A percentile compares a stretch with the other conserved stretches of the same genome.
Evolutionary conservation across 2,888 invertebrate genomes (phyloP).

Genomic region (Neoaliturus tenellus): DNA sequence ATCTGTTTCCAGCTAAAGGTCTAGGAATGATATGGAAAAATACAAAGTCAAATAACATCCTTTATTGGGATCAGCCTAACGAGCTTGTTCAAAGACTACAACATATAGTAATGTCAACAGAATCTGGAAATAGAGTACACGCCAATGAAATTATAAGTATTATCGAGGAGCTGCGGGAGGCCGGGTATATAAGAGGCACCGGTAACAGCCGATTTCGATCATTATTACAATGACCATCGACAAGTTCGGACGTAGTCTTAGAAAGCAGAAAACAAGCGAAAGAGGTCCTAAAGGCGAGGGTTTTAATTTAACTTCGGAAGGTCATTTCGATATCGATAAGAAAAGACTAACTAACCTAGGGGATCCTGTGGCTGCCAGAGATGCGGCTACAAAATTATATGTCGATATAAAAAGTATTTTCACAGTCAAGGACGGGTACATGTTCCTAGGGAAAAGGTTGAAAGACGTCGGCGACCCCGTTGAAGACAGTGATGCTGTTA

Average conservation of each 20-base stretch:
- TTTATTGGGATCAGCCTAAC: slow-evolving; percentile 37
- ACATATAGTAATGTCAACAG: not conserved
- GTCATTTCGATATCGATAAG: slow-evolving; percentile 29
- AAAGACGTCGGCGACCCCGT: not conserved
- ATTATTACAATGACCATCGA: slow-evolving; percentile 36
- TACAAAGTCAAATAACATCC: not conserved
- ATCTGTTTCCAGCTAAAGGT: slow-evolving; percentile 36
- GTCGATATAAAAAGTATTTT: no score
- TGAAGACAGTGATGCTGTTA: not conserved
- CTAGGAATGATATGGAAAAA: not conserved
- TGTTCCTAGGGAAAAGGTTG: no score
- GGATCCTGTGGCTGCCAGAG: not conserved
- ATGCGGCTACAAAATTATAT: slow-evolving; percentile 6
- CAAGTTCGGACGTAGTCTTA: slow-evolving; percentile 36
- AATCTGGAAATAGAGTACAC: slow-evolving; percentile 18
- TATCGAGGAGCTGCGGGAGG: slow-evolving; percentile 41
- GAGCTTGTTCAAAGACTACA: slow-evolving; percentile 14
- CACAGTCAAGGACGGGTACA: no score
- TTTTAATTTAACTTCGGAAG: slow-evolving; percentile 24
- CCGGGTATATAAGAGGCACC: not conserved
- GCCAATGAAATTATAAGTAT: slow-evolving; percentile 37
- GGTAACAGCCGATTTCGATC: not conserved
- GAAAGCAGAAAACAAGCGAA: not conserved
- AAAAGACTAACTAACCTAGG: slow-evolving; percentile 6
- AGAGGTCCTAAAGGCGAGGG: slow-evolving; percentile 36